Conservation (phyloP, 2,797 vertebrate species). For the Tenualosa ilisha region DNA sequence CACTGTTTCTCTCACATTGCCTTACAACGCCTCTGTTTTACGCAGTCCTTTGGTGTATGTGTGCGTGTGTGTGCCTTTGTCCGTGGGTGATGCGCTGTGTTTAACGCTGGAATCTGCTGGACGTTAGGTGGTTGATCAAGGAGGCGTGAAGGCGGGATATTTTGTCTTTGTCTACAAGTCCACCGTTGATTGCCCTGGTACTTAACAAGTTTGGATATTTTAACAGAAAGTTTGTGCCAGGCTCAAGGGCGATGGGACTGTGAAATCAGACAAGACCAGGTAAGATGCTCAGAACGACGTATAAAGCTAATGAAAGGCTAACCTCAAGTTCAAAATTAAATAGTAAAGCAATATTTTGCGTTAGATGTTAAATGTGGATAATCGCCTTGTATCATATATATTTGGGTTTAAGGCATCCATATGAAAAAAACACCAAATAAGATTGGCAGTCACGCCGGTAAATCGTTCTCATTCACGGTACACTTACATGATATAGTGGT, state of each 20-base stretch:
- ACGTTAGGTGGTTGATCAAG: neutral
- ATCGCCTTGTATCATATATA: neutral
- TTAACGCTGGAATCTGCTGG: conserved; percentile 1
- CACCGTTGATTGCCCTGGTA: conserved; percentile 7
- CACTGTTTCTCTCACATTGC: neutral
- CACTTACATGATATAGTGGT: neutral
- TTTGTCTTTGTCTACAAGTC: conserved; percentile 19
- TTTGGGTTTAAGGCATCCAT: neutral
- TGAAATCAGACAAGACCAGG: conserved; percentile 36
- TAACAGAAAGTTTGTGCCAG: conserved; percentile 36
- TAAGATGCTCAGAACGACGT: conserved; percentile 1
- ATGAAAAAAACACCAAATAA: neutral
- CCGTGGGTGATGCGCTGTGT: neutral
- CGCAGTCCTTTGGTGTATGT: neutral
- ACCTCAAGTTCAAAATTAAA: neutral
- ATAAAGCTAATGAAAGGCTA: neutral
- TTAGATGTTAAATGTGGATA: neutral
- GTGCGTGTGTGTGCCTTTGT: conserved; percentile 14
- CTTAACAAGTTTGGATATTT: conserved; percentile 48
- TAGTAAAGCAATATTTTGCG: neutral
- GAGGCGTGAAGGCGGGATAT: conserved; percentile 47
- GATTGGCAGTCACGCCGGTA: neutral
- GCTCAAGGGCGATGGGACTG: conserved; percentile 28
- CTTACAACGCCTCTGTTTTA: neutral
- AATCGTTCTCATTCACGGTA: neutral